These are phyloP conservation scores for Beris morrisii DNA, from an alignment of 2,888 invertebrate genomes.

Conservation along the genomic window DNA sequence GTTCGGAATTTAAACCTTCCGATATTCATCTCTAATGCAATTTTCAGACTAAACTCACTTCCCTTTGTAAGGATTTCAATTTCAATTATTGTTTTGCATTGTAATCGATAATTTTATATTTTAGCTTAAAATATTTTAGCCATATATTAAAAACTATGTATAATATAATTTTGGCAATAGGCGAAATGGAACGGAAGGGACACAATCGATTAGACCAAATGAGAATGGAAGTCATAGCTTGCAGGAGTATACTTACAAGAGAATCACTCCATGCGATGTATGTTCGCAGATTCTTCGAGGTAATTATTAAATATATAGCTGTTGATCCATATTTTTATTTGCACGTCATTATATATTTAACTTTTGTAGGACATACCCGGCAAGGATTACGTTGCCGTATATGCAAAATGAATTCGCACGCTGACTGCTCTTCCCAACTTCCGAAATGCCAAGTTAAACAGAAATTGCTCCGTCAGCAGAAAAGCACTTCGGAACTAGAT, in stretches of 20 bases:
- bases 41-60: no score
- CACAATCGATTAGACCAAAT: slow-evolving; percentile 54
- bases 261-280: slow-evolving; percentile 92
- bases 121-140: no score
- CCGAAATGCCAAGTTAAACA: slow-evolving; percentile 85
- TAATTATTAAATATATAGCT: slow-evolving; percentile 49
- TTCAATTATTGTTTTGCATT: no score
- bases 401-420: slow-evolving; percentile 89
- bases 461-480: slow-evolving; percentile 80
- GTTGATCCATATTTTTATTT: not conserved
- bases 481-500: slow-evolving; percentile 84
- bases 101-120: no score
- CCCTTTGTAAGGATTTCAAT: no score
- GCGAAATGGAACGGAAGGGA: slow-evolving; percentile 73
- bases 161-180: slow-evolving; percentile 51
- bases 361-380: slow-evolving; percentile 75
- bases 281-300: slow-evolving; percentile 91
- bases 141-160: no score
- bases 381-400: slow-evolving; percentile 88
- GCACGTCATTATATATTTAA: not conserved
- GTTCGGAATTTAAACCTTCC: no score
- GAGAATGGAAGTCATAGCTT: slow-evolving; percentile 70
- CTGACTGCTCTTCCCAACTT: slow-evolving; percentile 82
- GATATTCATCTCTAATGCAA: no score
- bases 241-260: slow-evolving; percentile 93